Evolutionary conservation across 2,113 vertebrate genomes (phyloP).

Genomic region (Cryptomyrus ogoouensis): DNA sequence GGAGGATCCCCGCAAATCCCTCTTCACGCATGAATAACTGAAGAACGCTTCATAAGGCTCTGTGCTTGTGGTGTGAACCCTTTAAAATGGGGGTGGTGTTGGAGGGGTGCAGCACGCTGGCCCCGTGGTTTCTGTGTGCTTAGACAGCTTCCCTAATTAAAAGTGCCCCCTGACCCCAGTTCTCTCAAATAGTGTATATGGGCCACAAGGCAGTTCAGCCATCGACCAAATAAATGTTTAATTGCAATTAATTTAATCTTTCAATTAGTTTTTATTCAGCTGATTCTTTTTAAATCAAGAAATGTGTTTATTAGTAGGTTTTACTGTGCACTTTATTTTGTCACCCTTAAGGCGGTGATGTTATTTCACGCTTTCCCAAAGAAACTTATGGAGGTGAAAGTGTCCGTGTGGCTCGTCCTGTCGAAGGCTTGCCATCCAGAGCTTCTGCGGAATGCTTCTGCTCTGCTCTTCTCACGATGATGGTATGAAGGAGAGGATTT

Average conservation of each 20-base stretch:
- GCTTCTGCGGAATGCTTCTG: neutral
- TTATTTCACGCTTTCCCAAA: neutral
- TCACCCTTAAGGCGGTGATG: neutral
- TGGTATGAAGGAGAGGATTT: neutral
- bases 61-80: neutral
- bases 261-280: neutral
- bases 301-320: neutral
- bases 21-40: slow-evolving; percentile 8
- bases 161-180: neutral
- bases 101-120: neutral
- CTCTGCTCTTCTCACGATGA: neutral
- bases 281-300: neutral
- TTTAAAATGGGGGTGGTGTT: neutral
- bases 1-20: neutral
- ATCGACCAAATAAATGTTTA: slow-evolving; percentile 1
- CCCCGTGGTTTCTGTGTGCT: neutral
- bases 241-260: neutral
- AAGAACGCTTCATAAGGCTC: neutral
- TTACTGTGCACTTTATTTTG: neutral
- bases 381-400: neutral
- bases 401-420: neutral
- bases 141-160: slow-evolving; percentile 9
- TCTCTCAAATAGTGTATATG: neutral
- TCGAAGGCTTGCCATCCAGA: neutral
- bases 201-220: neutral